These are phyloP conservation scores for Aix galericulata DNA, from an alignment of 2,113 vertebrate genomes.

Conservation along the genomic window DNA sequence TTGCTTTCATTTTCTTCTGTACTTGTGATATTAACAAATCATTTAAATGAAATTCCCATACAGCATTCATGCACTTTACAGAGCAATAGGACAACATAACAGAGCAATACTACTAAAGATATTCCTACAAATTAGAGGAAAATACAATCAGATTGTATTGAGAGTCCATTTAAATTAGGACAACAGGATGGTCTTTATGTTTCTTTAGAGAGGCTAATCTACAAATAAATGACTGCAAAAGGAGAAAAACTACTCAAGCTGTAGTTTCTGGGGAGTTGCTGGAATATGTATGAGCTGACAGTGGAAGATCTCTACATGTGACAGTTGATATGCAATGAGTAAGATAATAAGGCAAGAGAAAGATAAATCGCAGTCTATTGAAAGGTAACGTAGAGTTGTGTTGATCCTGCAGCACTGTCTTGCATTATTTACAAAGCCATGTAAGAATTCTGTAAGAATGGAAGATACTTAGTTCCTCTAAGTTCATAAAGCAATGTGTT, in stretches of 20 bases:
- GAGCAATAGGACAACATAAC: slow-evolving; percentile 13
- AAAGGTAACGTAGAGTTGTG: not conserved
- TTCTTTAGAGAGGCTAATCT: slow-evolving; percentile 37
- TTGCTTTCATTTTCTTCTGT: not conserved
- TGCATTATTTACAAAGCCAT: not conserved
- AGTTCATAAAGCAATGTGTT: not conserved
- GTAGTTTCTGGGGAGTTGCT: not conserved
- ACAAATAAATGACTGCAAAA: slow-evolving; percentile 12
- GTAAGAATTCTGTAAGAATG: not conserved
- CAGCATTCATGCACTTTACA: not conserved
- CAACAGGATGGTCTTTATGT: not conserved
- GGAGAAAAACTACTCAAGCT: not conserved
- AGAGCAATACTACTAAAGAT: not conserved
- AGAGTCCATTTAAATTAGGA: slow-evolving; percentile 32
- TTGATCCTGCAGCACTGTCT: not conserved
- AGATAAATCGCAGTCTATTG: not conserved
- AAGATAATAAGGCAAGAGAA: not conserved
- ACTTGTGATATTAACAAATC: not conserved
- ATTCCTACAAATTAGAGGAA: slow-evolving; percentile 23
- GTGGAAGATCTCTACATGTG: not conserved
- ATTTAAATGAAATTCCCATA: not conserved
- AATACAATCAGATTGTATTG: slow-evolving; percentile 8
- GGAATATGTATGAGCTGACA: not conserved
- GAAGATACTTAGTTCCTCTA: not conserved
- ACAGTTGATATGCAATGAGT: not conserved